Evolutionary conservation across 2,113 vertebrate genomes (phyloP).

Genomic region (Labrus mixtus): DNA sequence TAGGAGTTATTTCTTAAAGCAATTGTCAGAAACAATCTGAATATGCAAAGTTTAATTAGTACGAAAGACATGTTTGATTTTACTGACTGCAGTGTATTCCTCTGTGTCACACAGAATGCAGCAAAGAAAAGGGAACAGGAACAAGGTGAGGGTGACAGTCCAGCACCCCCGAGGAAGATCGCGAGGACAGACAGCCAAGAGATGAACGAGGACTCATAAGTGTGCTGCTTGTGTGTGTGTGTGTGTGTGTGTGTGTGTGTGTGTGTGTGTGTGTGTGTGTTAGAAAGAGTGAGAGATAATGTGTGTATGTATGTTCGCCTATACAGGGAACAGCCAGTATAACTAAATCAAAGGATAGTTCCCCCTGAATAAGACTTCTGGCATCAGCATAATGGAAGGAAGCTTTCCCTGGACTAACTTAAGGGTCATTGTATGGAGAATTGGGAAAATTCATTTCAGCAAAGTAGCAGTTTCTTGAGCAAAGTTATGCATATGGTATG

Average conservation of each 20-base stretch:
- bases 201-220: slow-evolving; percentile 98
- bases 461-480: slow-evolving; percentile 17
- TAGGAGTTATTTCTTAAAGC: too few species aligned
- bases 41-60: not conserved
- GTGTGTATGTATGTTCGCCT: slow-evolving; percentile 23
- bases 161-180: slow-evolving; percentile 94
- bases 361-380: slow-evolving; percentile 13
- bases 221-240: slow-evolving; percentile 1
- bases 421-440: not conserved
- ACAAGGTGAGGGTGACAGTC: slow-evolving; percentile 93
- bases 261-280: slow-evolving; percentile 3
- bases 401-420: slow-evolving; percentile 5
- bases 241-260: not conserved
- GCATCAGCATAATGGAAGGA: slow-evolving; percentile 23
- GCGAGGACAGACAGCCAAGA: slow-evolving; percentile 98
- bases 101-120: slow-evolving; percentile 89
- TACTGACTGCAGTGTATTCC: slow-evolving; percentile 56
- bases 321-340: slow-evolving; percentile 49
- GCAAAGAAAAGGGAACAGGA: slow-evolving; percentile 98
- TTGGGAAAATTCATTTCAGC: slow-evolving; percentile 20
- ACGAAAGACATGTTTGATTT: not conserved
- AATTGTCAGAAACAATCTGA: not conserved
- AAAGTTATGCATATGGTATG: slow-evolving; percentile 6
- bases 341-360: slow-evolving; percentile 39
- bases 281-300: not conserved